Evolutionary conservation across 2,113 vertebrate species (phyloP), one percentile per base, ranked within the genome.

Genomic region (Ceuthmochares aereus): DNA sequence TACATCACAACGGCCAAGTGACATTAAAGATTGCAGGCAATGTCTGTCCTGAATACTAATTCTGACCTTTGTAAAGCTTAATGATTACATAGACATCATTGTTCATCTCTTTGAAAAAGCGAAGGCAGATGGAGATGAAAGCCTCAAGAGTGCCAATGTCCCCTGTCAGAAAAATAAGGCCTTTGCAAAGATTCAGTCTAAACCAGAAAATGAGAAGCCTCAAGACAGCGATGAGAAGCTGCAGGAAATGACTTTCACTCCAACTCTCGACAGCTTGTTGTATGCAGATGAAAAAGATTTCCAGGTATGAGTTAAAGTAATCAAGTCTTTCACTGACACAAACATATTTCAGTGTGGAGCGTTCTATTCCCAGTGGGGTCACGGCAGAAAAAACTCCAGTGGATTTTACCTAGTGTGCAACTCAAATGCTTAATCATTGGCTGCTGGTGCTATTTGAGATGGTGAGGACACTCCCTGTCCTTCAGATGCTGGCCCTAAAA

Each of bases 231-330:
- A 69, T 17, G 68, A 92, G 80, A 40, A 83, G 60, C 45, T 74
- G 51, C 25, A 11, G 79, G 51, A 78, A 86, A 89, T 60, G 22
- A 34, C 67, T 7, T 32, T 56, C 3, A 14, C 54, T 40, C 83
- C 87, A 40, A 29, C 92, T 63, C 58, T 93, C n/a, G 85, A 59
- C 3, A 45, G 67, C 29, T 92, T 97, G 32, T 83, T 97, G 7
- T 82, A 91, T n/a, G 97, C 98, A 79, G 96, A 97, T 51, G 96
- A 97, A 74, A 77, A 83, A 19, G 94, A 97, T 74, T 97, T 97
- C 89, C 96, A 97, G 97, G 98, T 98, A 97, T 89, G 93, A 49
- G 19, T 83, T 76, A n/a, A 67, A 84, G 21, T 69, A 51, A n/a
- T 36, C 1, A 3, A 4, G 32, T 59, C 80, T 86, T 87, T 68